phyloP scores from a whole-genome alignment of 2,888 invertebrate genomes.

The Aricia artaxerxes region DNA sequence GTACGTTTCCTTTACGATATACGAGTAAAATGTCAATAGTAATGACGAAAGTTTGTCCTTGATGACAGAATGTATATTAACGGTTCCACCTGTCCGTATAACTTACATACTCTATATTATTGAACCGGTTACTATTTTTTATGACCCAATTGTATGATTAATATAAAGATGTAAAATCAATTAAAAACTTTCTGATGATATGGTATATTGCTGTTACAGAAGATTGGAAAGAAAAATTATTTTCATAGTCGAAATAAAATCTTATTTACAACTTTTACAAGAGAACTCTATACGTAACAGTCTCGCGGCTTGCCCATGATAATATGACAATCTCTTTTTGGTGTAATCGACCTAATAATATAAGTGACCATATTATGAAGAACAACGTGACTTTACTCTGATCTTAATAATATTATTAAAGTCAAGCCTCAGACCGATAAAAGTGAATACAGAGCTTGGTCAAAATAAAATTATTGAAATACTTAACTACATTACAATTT shows the following conservation, averaged over 20 bases:
- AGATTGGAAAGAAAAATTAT: background rate
- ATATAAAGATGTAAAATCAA: background rate
- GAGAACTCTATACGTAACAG: background rate
- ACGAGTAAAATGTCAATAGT: constrained; percentile 5
- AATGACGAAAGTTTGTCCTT: background rate
- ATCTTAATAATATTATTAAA: background rate
- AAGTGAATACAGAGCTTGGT: background rate
- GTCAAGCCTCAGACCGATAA: background rate
- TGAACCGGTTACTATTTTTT: constrained; percentile 1
- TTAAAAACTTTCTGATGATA: background rate
- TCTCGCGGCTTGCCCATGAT: too few relatives aligned
- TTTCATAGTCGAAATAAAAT: too few relatives aligned
- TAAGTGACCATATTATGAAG: too few relatives aligned
- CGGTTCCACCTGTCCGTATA: constrained; percentile 5
- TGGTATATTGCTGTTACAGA: background rate
- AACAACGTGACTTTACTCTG: too few relatives aligned
- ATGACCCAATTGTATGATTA: constrained; percentile 23
- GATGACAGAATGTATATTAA: background rate
- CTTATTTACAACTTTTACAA: background rate
- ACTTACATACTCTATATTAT: constrained; percentile 3
- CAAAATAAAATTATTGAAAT: background rate
- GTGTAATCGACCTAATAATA: too few relatives aligned
- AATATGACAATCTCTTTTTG: too few relatives aligned
- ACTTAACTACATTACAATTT: background rate
- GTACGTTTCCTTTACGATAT: background rate